Evolutionary conservation across 2,797 vertebrate species (phyloP).

Genomic region (Artibeus lituratus): DNA sequence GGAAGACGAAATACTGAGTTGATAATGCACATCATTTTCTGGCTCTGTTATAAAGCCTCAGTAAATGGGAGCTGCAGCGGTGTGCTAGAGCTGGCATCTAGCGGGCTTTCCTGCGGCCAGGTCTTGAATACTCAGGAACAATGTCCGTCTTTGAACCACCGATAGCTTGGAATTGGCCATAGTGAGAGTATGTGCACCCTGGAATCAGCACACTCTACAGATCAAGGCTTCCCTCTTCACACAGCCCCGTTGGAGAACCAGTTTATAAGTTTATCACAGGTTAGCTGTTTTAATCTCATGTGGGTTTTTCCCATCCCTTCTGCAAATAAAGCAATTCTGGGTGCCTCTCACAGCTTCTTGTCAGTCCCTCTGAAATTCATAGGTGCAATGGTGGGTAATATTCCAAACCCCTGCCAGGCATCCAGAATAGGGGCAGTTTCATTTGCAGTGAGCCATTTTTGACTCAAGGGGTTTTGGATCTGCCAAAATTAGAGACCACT

Average conservation of each 20-base stretch:
- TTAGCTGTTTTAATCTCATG: neutral
- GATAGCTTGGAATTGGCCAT: neutral
- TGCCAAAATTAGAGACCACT: neutral
- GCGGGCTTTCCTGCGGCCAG: neutral
- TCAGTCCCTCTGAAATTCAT: neutral
- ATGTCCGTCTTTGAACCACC: neutral
- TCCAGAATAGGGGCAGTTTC: neutral
- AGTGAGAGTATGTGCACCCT: neutral
- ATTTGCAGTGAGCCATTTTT: neutral
- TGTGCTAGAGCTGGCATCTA: neutral
- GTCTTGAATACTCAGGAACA: neutral
- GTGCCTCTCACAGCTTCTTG: neutral
- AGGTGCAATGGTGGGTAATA: neutral
- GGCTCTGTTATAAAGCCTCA: neutral
- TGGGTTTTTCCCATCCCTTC: neutral
- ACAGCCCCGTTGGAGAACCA: neutral
- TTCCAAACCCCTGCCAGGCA: neutral
- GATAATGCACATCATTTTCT: neutral
- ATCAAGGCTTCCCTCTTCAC: neutral
- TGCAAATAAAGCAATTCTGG: neutral
- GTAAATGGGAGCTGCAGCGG: neutral
- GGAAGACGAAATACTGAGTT: neutral
- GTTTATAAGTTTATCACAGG: neutral
- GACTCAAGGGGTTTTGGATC: neutral
- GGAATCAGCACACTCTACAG: neutral